Conservation (phyloP, 2,888 invertebrate genomes). For the Poecilus cupreus region DNA sequence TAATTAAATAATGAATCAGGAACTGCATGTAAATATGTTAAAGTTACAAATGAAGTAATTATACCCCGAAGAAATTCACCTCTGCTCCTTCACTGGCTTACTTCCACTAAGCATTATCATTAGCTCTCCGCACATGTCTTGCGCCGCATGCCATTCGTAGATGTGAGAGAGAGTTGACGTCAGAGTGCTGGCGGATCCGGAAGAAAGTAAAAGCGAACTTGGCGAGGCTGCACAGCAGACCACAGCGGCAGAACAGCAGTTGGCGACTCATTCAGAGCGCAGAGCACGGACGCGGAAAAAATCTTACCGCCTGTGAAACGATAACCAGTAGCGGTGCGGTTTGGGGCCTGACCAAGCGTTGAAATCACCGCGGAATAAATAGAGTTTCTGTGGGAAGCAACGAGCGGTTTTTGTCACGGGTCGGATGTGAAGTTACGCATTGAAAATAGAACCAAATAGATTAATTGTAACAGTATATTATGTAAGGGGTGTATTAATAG, state of each 20-base stretch:
- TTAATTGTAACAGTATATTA: too few relatives aligned
- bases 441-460: too few relatives aligned
- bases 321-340: neutral
- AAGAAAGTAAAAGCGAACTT: slow-evolving; percentile 40
- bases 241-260: neutral
- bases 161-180: slow-evolving; percentile 27
- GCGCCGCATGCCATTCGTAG: neutral
- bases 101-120: neutral
- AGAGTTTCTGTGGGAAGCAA: neutral
- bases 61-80: too few relatives aligned
- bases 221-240: too few relatives aligned
- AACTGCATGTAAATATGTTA: too few relatives aligned
- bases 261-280: slow-evolving; percentile 1
- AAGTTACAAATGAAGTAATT: too few relatives aligned
- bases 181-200: slow-evolving; percentile 20
- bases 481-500: too few relatives aligned
- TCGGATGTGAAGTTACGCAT: too few relatives aligned
- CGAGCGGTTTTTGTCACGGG: too few relatives aligned
- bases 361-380: slow-evolving; percentile 1
- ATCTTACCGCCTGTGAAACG: neutral
- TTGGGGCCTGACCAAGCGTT: slow-evolving; percentile 21
- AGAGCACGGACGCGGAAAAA: neutral
- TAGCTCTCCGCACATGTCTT: neutral
- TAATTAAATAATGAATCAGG: too few relatives aligned
- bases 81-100: too few relatives aligned